Conservation (phyloP, 1,140 invertebrate species). For the Macrosteles quadrilineatus region DNA sequence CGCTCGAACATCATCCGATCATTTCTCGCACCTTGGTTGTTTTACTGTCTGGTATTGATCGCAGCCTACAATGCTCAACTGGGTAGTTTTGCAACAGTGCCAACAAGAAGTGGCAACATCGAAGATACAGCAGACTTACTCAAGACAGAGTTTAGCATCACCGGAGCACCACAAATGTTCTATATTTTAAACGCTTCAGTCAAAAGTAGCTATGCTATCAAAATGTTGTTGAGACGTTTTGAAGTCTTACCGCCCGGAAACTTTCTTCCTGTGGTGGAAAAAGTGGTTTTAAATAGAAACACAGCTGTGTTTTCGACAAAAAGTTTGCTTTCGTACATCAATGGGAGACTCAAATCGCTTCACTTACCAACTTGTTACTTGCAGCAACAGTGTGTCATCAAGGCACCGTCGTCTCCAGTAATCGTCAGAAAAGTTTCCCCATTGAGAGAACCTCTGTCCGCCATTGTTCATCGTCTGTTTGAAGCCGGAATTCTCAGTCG, state of each 20-base stretch:
- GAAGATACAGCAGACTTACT: slow-evolving; percentile 37
- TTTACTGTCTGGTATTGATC: slow-evolving; percentile 41
- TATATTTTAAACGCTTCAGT: slow-evolving; percentile 41
- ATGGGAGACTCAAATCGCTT: slow-evolving; percentile 29
- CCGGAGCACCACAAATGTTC: slow-evolving; percentile 42
- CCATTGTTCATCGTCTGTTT: slow-evolving; percentile 35
- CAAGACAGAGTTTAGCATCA: slow-evolving; percentile 38
- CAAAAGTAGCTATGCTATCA: slow-evolving; percentile 36
- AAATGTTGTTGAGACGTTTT: slow-evolving; percentile 37
- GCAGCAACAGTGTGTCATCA: slow-evolving; percentile 37
- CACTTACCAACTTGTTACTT: slow-evolving; percentile 34
- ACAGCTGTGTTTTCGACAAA: slow-evolving; percentile 40
- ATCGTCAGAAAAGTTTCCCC: slow-evolving; percentile 40
- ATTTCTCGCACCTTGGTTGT: slow-evolving; percentile 40
- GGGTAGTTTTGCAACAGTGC: slow-evolving; percentile 44
- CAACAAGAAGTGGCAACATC: slow-evolving; percentile 38
- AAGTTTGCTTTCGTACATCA: slow-evolving; percentile 36
- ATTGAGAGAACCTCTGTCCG: slow-evolving; percentile 35
- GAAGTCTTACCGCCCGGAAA: slow-evolving; percentile 40
- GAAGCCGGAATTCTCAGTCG: slow-evolving; percentile 36
- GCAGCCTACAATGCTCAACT: slow-evolving; percentile 42
- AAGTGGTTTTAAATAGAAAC: slow-evolving; percentile 35
- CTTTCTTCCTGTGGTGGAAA: slow-evolving; percentile 34
- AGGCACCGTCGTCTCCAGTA: slow-evolving; percentile 39
- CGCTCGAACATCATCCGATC: slow-evolving; percentile 30